Percentiles rank a stretch among this genome's conserved stretches.
Conservation (phyloP, 2,113 vertebrate genomes). For the human (Homo sapiens) region GRCh38 chr7:73936001-73936500, state of each 20-base stretch:
- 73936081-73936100: neutral
- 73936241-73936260: neutral
- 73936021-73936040: no score
- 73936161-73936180: neutral
- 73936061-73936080: neutral
- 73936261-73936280: neutral
- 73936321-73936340: no score
- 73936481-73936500: no score
- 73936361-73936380: no score
- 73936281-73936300: no score
- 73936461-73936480: no score
- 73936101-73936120: neutral
- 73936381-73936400: no score
- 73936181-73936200: neutral
- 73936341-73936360: no score
- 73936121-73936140: neutral
- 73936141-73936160: neutral
- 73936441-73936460: no score
- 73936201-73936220: neutral
- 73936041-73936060: neutral
- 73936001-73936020: no score
- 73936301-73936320: no score
- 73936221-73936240: neutral
- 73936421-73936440: no score
- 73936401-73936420: rapidly evolving